Evolutionary conservation across 2,888 invertebrate genomes (phyloP).

Genomic region (Hetaerina titia): DNA sequence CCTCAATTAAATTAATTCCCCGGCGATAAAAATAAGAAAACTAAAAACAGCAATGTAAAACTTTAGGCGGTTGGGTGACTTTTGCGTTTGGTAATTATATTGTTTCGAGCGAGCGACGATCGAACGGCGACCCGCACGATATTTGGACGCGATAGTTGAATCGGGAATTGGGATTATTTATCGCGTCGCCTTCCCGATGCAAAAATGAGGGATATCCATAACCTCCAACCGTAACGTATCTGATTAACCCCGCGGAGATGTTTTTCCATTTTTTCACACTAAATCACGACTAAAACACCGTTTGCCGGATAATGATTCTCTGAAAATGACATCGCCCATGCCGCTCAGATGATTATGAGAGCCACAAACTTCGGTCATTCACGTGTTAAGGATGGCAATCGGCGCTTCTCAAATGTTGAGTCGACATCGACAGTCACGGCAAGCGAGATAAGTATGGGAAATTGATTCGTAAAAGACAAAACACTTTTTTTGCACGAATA

Average conservation of each 20-base stretch:
- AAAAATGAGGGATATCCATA: not conserved
- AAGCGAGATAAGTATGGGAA: no score
- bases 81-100: not conserved
- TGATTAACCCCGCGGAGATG: not conserved
- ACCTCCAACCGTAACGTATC: not conserved
- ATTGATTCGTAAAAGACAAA: no score
- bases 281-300: not conserved
- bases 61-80: not conserved
- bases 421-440: no score
- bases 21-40: not conserved
- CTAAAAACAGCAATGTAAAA: not conserved
- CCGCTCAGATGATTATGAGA: not conserved
- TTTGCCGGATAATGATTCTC: not conserved
- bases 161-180: not conserved
- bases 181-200: no score
- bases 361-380: not conserved
- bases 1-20: not conserved
- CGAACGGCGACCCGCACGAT: not conserved
- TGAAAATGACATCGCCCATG: not conserved
- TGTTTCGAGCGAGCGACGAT: not conserved
- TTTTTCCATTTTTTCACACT: not conserved
- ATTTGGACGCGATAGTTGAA: not conserved
- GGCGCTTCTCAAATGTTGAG: no score
- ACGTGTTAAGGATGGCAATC: no score
- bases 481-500: no score